Evolutionary conservation across 1,140 invertebrate species (phyloP).

Genomic region (Scylla paramamosain): DNA sequence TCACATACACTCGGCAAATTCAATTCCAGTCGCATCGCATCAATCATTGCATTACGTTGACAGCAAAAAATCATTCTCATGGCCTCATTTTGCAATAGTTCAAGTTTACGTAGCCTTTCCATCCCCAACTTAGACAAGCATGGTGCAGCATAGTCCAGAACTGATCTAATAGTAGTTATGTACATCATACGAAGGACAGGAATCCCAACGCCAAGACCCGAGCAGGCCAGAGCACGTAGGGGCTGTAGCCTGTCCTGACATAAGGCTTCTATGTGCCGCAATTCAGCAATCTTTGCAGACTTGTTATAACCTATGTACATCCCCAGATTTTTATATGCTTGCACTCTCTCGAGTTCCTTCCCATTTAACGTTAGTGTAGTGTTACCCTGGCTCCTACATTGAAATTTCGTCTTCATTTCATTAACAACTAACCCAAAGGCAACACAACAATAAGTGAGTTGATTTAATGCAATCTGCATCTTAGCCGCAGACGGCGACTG

Average conservation of each 20-base stretch:
- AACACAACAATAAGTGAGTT: not conserved
- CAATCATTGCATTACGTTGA: not conserved
- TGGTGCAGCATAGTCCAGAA: too few species aligned
- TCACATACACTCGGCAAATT: too few species aligned
- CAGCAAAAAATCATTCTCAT: too few species aligned
- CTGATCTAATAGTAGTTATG: too few species aligned
- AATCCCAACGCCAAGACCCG: too few species aligned
- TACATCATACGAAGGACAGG: too few species aligned
- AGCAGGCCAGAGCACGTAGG: not conserved
- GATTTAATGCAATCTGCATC: not conserved
- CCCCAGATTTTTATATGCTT: not conserved
- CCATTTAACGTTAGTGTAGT: not conserved
- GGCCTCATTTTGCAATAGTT: too few species aligned
- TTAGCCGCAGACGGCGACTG: not conserved
- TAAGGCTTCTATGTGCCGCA: too few species aligned
- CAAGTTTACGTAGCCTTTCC: not conserved
- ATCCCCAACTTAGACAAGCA: not conserved
- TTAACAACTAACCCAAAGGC: constrained; percentile 29
- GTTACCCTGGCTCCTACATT: not conserved
- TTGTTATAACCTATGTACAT: constrained; percentile 36
- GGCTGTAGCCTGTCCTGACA: too few species aligned
- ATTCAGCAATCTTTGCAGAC: not conserved
- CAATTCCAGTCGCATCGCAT: not conserved
- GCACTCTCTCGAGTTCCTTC: not conserved
- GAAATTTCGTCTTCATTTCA: constrained; percentile 32